Conservation (phyloP, 2,888 invertebrate species). For the Trichogramma dendrolimi region DNA sequence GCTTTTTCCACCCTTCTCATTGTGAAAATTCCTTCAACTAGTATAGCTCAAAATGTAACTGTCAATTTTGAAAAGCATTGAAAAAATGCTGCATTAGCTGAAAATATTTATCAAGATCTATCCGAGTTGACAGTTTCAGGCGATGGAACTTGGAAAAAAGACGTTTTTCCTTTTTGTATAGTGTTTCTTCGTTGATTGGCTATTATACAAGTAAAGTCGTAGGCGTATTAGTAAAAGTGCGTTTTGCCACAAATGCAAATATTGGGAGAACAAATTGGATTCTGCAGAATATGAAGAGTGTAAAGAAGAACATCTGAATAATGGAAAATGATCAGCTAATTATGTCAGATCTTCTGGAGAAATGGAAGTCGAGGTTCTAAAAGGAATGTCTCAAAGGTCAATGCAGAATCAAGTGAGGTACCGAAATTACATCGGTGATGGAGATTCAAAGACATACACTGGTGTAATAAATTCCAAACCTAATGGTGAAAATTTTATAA, state of each 20-base stretch:
- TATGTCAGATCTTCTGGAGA: slow-evolving; percentile 26
- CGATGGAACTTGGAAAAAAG: background rate
- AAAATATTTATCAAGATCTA: too few relatives aligned
- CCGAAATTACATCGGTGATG: slow-evolving; percentile 31
- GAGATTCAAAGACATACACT: slow-evolving; percentile 26
- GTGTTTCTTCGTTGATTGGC: slow-evolving; percentile 25
- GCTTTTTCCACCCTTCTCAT: too few relatives aligned
- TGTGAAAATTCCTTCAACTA: too few relatives aligned
- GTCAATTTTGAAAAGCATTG: too few relatives aligned
- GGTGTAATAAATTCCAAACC: slow-evolving; percentile 25
- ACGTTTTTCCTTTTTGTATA: slow-evolving; percentile 24
- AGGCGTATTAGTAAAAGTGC: slow-evolving; percentile 23
- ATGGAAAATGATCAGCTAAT: slow-evolving; percentile 26
- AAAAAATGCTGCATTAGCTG: too few relatives aligned
- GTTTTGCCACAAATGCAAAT: slow-evolving; percentile 26
- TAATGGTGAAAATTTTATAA: slow-evolving; percentile 27
- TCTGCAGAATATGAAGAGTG: slow-evolving; percentile 30
- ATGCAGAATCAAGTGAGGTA: slow-evolving; percentile 21
- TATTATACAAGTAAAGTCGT: slow-evolving; percentile 22
- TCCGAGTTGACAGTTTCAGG: too few relatives aligned
- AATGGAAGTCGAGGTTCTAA: slow-evolving; percentile 30
- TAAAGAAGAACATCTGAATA: slow-evolving; percentile 26
- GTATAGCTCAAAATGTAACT: too few relatives aligned
- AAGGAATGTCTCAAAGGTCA: slow-evolving; percentile 28
- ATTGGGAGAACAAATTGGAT: slow-evolving; percentile 25